phyloP scores from a whole-genome alignment of 2,888 invertebrate genomes.

The Spicauda simplicius region DNA sequence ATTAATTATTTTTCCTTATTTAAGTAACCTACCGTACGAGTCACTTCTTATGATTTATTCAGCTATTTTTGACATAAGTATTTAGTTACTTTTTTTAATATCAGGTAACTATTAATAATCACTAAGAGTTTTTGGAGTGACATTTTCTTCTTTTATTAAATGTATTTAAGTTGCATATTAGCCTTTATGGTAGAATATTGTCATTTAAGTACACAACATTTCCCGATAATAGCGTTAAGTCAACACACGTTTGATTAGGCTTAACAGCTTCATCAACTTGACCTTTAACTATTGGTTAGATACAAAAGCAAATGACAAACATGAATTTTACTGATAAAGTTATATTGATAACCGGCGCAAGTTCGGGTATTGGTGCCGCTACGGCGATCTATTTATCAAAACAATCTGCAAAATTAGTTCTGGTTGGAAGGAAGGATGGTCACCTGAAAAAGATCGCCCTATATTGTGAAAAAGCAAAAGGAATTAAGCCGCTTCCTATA shows the following conservation, averaged over 20 bases:
- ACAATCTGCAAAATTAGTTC: slow-evolving; percentile 86
- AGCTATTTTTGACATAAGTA: too few relatives aligned
- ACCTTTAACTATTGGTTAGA: background rate
- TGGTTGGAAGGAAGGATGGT: slow-evolving; percentile 82
- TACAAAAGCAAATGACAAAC: slow-evolving; percentile 46
- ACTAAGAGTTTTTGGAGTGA: too few relatives aligned
- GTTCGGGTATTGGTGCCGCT: slow-evolving; percentile 90
- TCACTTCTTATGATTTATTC: too few relatives aligned
- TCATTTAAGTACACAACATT: background rate
- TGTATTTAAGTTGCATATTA: too few relatives aligned
- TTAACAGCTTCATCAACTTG: background rate
- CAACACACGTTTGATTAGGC: background rate
- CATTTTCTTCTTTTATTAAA: too few relatives aligned
- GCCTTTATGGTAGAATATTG: background rate
- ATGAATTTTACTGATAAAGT: slow-evolving; percentile 87
- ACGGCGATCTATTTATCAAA: slow-evolving; percentile 88
- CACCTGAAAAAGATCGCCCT: slow-evolving; percentile 67
- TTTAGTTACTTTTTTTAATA: too few relatives aligned
- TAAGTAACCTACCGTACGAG: background rate
- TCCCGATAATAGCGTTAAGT: background rate
- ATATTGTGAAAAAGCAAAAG: slow-evolving; percentile 84
- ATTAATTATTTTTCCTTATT: background rate
- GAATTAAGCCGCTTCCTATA: slow-evolving; percentile 81
- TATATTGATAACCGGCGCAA: slow-evolving; percentile 88
- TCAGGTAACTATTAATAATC: too few relatives aligned